Base-by-base conservation (phyloP, 2,797 vertebrate species). In the Lagodon rhomboides region DNA sequence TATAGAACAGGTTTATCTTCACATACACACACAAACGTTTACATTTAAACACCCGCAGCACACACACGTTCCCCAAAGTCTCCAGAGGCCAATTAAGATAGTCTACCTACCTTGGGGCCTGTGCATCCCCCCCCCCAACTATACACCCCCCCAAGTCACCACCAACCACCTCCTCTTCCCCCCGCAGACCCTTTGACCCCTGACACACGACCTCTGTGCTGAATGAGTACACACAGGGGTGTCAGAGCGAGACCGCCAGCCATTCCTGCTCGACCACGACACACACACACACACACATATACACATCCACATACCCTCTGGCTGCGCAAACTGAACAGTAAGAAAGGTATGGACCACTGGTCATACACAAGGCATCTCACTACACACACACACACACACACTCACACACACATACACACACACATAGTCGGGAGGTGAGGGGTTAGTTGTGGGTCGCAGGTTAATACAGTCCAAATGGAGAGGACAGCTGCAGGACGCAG, bases 191-290 rank as follows among this genome's bases (percentile, higher is more conserved):
- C 93, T 93, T 87, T 95, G 93, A 94, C 95, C 95, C 94, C 94
- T 95, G 94, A 96, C 95, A 96, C 95, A 95, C 92, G 91, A 94
- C 95, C 95, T 89, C 92, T 87, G 87, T 79, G 93, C 89, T 95
- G 95, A 96, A 95, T 94, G 93, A 95, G 92, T 94, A 94, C 91
- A 94, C 92, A 92, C 94, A 94, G 92, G 86, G 87, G 92, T 73
- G 82, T 92, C 87, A 90, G 93, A 94, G 94, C 69, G 64, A 94
- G 91, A 95, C 94, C 85, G 80, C 79, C 64, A 72, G 86, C 80
- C 77, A 89, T 89, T 87, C 81, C 83, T 83, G 72, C 82, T 68
- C 81, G 77, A 69, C 73, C 83, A 30, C 27, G 22, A 82, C 72
- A 27, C 82, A 79, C 75, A 70, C 51, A 12, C 65, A 82, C 69